A percentile compares a stretch with the other conserved stretches of the same genome.
Evolutionary conservation across 2,113 vertebrate genomes (phyloP).

Genomic region (Brachyhypopomus occidentalis): DNA sequence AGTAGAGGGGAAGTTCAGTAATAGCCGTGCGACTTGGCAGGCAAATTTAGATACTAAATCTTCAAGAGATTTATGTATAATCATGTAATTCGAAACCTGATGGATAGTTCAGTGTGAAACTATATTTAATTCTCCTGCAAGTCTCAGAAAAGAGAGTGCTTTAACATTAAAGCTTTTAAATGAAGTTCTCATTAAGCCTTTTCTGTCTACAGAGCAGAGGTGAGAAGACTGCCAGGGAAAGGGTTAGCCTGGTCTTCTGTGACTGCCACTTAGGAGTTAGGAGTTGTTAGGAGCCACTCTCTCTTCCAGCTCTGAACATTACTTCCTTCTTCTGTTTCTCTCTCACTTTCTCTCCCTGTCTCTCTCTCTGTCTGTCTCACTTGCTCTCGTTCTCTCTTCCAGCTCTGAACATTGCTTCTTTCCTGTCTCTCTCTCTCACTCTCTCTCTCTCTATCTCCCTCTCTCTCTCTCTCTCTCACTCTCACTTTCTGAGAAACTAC

Average conservation of each 20-base stretch:
- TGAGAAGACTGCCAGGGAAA: slow-evolving; percentile 53
- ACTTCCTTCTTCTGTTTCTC: neutral
- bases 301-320: slow-evolving; percentile 25
- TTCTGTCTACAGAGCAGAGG: slow-evolving; percentile 44
- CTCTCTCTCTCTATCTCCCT: neutral
- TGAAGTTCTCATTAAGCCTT: slow-evolving; percentile 57
- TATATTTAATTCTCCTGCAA: slow-evolving; percentile 59
- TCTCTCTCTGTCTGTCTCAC: slow-evolving; percentile 10
- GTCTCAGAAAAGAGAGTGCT: slow-evolving; percentile 54
- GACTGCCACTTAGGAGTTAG: slow-evolving; percentile 62
- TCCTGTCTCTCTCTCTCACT: neutral
- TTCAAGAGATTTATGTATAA: slow-evolving; percentile 69
- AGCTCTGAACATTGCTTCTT: too few species aligned
- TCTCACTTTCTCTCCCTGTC: neutral
- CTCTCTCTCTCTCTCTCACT: neutral
- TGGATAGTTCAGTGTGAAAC: slow-evolving; percentile 60
- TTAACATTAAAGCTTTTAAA: slow-evolving; percentile 57
- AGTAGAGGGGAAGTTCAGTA: neutral
- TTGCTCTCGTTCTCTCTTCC: too few species aligned
- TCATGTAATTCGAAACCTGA: slow-evolving; percentile 64
- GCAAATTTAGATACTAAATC: slow-evolving; percentile 59
- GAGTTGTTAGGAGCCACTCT: slow-evolving; percentile 38
- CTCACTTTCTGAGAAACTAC: slow-evolving; percentile 11
- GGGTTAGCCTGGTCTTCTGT: slow-evolving; percentile 53
- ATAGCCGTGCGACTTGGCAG: neutral